Base-by-base conservation (phyloP, 2,888 invertebrate genomes). In the Fragum sueziense region DNA sequence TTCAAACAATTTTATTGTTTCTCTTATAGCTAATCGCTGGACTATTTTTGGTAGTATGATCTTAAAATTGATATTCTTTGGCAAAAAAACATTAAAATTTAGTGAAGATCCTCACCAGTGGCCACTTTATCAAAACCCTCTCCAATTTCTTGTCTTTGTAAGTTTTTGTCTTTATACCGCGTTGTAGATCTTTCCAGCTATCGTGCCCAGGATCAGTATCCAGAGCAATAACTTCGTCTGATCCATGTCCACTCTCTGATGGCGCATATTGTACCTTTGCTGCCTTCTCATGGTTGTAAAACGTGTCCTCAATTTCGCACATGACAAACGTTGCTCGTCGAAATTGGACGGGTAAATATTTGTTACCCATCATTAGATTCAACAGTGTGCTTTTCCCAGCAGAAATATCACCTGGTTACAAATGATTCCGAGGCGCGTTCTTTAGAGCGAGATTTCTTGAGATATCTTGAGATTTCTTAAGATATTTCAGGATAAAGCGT, bases 301-400 rank as follows among this genome's bases (percentile, higher is more conserved):
- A 37, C 6, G 37, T 37, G 37, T 37, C 37, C 37, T 37, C 37
- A 25, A 83, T 29, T 31, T 83, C 83, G 57, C 83, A 83, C 2
- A 78, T 59, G 3, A 74, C 59, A 9, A 69, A 72, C 2, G 80
- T 83, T 20, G 67, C 61, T 22, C 61, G 54, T 7, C 72, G 69
- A 20, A 70, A 62, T 14, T 41, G 68, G 25, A 75, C 74, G 4
- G 83, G 83, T 22, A 83, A 52, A 37, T 80, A 83, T 4, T 74
- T 25, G 4, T 78, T 80, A 0, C 83, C 83, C 78, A 80, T 80
- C 41, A 80, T 52, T 14, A 76, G 61, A 52, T 79, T 83, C 51
- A 83, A n/a, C 29, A 83, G 76, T 25, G 83, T 83, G 2, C 80
- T 68, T 59, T 83, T 83, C 14, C 83, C 83, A 22, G 77, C 80